Base-by-base conservation (phyloP, 2,797 vertebrate genomes). In the Hylomyscus alleni region DNA sequence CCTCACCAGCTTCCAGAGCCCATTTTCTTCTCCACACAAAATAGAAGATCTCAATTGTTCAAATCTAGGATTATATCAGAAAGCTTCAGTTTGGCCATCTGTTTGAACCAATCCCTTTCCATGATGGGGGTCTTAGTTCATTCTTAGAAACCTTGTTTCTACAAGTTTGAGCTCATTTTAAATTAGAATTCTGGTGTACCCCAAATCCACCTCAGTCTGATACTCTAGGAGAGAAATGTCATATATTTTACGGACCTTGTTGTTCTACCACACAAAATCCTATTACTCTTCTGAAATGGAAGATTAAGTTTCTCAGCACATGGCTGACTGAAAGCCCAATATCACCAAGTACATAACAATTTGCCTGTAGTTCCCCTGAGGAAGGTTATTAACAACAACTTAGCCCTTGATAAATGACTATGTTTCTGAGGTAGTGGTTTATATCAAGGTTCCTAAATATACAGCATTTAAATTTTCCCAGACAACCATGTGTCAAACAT, bases 381-480 rank as follows among this genome's bases (percentile, higher is more conserved):
- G 97, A 98, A 98, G 50, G 93, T 98, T 98, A 98, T 99, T 98
- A 98, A 96, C 96, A 98, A 95, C 97, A 98, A 96, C 97, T 98
- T 98, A 98, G 97, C 56, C 73, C 76, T 96, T 98, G 98, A 98
- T 98, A 98, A 98, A 98, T 98, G 97, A 94, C 65, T 85, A 29
- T 94, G n/a, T 76, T 97, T 96, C 96, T 47, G 52, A 97, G 93
- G 96, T 97, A 98, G 97, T 97, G 97, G 52, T 97, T 98, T 98
- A 98, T 95, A 98, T 97, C 97, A 97, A 91, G 96, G 94, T 96
- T 98, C 90, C 96, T 72, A 91, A 97, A 98, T 97, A 98, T 88
- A 87, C 97, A 98, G 98, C 98, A 98, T 97, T 95, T 75, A 98
- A 97, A 98, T 98, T 96, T 97, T 97, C 93, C 62, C 97, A 98